Percentiles rank a stretch among this genome's conserved stretches.
phyloP scores from a whole-genome alignment of 2,113 vertebrate species.

The Oncorhynchus nerka region DNA sequence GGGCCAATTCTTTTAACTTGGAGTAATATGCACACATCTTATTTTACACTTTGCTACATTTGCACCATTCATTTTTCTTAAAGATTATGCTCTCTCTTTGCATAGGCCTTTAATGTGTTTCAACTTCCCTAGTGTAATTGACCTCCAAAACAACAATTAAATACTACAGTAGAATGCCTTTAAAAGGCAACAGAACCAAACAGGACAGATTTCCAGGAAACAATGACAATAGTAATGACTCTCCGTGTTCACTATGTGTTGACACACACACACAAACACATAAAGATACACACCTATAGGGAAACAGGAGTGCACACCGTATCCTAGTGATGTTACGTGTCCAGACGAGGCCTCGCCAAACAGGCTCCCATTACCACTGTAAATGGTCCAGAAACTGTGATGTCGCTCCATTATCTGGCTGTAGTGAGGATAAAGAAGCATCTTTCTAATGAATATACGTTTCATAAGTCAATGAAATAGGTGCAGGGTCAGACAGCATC shows the following conservation, averaged over 20 bases:
- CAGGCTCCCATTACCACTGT: conserved; percentile 41
- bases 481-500: not conserved
- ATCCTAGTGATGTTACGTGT: no score
- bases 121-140: conserved; percentile 25
- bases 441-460: not conserved
- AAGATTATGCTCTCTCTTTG: conserved; percentile 48
- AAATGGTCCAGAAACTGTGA: not conserved
- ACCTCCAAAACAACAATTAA: conserved; percentile 56
- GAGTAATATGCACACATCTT: conserved; percentile 42
- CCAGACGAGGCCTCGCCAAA: conserved; percentile 11
- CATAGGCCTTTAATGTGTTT: conserved; percentile 45
- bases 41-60: conserved; percentile 43
- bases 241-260: conserved; percentile 23
- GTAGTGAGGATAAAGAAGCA: not conserved
- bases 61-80: conserved; percentile 43
- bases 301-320: not conserved
- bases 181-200: conserved; percentile 33
- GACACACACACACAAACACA: conserved; percentile 1
- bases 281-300: not conserved
- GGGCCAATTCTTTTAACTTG: conserved; percentile 33
- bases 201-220: conserved; percentile 41
- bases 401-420: not conserved
- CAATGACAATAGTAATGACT: conserved; percentile 46
- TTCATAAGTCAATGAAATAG: not conserved
- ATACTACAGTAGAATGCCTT: conserved; percentile 35